Conservation (phyloP, 2,113 vertebrate species). For the Tupaia chinensis region DNA sequence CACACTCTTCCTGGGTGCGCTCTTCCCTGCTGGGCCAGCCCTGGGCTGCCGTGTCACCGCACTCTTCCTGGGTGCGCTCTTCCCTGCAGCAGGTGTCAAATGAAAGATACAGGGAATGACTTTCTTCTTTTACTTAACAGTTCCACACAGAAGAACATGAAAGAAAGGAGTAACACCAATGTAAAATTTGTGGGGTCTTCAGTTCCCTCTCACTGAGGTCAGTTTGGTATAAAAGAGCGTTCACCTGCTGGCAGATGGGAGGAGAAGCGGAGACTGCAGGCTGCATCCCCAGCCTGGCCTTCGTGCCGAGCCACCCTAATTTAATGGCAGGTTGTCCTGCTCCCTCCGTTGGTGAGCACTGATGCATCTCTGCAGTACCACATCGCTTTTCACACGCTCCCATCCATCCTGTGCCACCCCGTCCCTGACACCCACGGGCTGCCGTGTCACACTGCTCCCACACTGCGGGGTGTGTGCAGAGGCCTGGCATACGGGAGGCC, state of each 20-base stretch:
- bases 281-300: background rate
- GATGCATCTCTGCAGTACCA: no score
- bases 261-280: background rate
- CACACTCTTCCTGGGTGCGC: background rate
- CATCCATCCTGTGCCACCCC: no score
- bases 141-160: background rate
- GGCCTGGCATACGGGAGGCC: no score
- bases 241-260: background rate
- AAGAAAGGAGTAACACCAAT: conserved; percentile 10
- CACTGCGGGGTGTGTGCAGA: no score
- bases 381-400: no score
- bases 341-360: no score
- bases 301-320: no score
- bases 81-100: background rate
- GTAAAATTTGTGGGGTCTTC: background rate
- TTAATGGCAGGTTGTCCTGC: no score
- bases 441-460: no score
- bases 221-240: background rate
- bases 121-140: conserved; percentile 26
- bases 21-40: background rate
- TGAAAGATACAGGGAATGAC: conserved; percentile 2
- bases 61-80: background rate
- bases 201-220: background rate
- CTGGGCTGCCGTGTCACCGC: no score
- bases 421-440: no score